Base-by-base conservation (phyloP, 2,888 invertebrate species). In the Plusia festucae region DNA sequence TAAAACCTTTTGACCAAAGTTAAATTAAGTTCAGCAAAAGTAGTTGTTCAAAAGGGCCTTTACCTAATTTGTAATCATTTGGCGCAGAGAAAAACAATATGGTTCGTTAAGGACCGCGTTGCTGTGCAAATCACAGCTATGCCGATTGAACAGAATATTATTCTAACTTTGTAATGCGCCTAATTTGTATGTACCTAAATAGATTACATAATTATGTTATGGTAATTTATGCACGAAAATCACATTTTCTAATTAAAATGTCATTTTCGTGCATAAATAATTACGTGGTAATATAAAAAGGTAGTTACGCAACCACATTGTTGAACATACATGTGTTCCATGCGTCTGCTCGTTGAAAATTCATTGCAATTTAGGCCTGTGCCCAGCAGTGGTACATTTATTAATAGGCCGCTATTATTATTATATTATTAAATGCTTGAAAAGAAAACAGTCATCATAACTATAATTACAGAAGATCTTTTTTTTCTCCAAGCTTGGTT, bases 1-100 rank as follows among this genome's bases (percentile, higher is more conserved):
- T 51, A 27, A 60, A 67, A 70, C 68, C 63, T 54, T 72, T 74
- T 68, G 63, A 60, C 57, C 24, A 54, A 65, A 79, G 61, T 76
- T 70, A 72, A 72, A 79, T 78, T 78, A 53, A 73, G 65, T 79
- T 79, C 57, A 58, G 59, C 60, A 32, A 53, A 13, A 65, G 60
- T 68, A 76, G 74, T 79, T 65, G 20, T 13, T 54, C 22, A 58
- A 79, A 79, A 72, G 70, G 62, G 49, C 53, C 49, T 20, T 40
- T 24, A 20, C 16, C 73, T 76, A 68, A 74, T 79, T 79, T 72
- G 68, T 76, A 79, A 72, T 72, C 76, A 69, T 67, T 65, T 57
- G 30, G 70, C 68, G 68, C 16, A 46, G 61, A 65, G 78, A 72
- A 78, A 78, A 78, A 78, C 78, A 78, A 72, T 78, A 69, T 63